Conservation (phyloP, 2,888 invertebrate genomes). For the Branchellion lobata region DNA sequence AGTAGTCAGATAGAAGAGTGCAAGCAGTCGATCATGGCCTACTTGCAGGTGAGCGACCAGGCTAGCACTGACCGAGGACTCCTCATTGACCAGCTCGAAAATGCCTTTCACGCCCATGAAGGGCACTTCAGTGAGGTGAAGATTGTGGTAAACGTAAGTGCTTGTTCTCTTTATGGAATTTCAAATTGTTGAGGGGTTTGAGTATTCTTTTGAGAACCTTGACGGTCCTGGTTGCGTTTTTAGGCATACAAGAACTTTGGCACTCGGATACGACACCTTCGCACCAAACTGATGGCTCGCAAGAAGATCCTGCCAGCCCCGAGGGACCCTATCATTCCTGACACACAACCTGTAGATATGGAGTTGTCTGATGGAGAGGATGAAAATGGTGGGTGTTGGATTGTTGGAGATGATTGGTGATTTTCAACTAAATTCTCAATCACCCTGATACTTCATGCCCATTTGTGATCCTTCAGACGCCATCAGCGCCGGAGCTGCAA, state of each 20-base stretch:
- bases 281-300: constrained; percentile 81
- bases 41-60: constrained; percentile 73
- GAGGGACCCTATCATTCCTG: constrained; percentile 67
- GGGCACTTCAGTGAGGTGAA: constrained; percentile 90
- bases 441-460: no score
- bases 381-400: background rate
- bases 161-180: no score
- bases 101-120: constrained; percentile 82
- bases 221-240: background rate
- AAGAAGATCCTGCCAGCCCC: constrained; percentile 70
- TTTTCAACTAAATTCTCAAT: no score
- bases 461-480: no score
- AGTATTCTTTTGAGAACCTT: background rate
- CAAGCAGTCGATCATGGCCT: constrained; percentile 76
- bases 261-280: constrained; percentile 77
- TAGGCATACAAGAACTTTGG: constrained; percentile 94
- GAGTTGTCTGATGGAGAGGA: constrained; percentile 55
- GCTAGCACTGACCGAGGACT: constrained; percentile 80
- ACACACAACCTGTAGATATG: constrained; percentile 58
- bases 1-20: constrained; percentile 83
- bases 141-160: constrained; percentile 82
- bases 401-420: no score
- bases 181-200: background rate
- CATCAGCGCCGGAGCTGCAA: no score
- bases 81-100: constrained; percentile 71